Conservation (phyloP, 2,113 vertebrate genomes). For the Nycticebus coucang region DNA sequence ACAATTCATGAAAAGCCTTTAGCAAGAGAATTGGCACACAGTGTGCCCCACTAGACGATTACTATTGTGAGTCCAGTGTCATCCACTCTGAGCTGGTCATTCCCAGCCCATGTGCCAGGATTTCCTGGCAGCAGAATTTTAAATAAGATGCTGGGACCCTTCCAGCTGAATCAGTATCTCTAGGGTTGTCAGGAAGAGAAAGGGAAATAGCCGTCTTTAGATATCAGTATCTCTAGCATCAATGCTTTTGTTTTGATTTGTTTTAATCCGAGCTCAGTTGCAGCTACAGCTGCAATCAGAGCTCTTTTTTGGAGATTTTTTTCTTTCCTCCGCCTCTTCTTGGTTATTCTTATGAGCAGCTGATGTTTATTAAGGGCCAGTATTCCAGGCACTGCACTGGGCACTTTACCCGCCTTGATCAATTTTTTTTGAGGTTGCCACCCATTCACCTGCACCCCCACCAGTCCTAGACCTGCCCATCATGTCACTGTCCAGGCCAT, state of each 20-base stretch:
- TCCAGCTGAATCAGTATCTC: background rate
- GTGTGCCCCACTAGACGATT: background rate
- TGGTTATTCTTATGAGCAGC: background rate
- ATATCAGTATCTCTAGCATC: no score
- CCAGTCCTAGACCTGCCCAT: background rate
- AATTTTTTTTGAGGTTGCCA: background rate
- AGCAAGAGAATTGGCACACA: rapidly evolving
- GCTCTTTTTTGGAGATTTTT: background rate
- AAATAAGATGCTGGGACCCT: rapidly evolving
- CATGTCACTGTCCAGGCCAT: no score
- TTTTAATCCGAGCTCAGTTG: background rate
- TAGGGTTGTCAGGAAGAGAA: no score
- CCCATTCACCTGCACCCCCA: background rate
- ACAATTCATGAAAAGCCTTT: background rate
- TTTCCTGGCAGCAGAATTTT: background rate
- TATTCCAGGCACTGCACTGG: rapidly evolving
- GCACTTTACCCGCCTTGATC: background rate
- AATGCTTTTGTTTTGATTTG: no score
- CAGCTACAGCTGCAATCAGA: no score
- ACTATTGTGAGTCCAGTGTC: background rate
- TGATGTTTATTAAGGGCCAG: background rate
- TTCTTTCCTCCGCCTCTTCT: background rate
- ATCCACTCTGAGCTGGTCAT: rapidly evolving
- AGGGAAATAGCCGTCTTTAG: no score
- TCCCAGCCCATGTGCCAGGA: rapidly evolving